A percentile compares a stretch with the other conserved stretches of the same genome.
These are phyloP conservation scores for Ernsta delagoae DNA, from an alignment of 2,888 invertebrate species.

Conservation along the genomic window DNA sequence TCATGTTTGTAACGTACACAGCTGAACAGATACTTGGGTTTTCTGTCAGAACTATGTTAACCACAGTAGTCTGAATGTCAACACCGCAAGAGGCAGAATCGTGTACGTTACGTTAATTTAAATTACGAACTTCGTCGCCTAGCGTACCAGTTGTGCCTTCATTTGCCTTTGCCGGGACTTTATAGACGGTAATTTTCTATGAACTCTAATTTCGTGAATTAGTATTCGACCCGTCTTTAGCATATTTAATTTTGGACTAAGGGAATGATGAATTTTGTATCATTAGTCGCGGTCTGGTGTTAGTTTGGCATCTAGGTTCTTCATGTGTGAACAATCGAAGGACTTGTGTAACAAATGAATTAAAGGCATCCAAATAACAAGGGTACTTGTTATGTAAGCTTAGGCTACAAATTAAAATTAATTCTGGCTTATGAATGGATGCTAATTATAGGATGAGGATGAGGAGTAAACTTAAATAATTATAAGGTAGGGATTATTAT, in stretches of 20 bases:
- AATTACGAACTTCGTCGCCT: slow-evolving; percentile 42
- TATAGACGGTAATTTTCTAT: slow-evolving; percentile 66
- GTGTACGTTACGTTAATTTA: slow-evolving; percentile 23
- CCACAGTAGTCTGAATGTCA: slow-evolving; percentile 38
- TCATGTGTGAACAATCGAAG: slow-evolving; percentile 12
- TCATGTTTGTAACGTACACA: slow-evolving; percentile 41
- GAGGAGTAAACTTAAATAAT: not conserved
- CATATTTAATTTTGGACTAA: slow-evolving; percentile 56
- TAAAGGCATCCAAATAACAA: slow-evolving; percentile 3
- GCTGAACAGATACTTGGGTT: slow-evolving; percentile 31
- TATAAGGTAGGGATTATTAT: not conserved
- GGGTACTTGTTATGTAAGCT: not conserved
- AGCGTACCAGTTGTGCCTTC: slow-evolving; percentile 63
- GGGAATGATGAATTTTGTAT: slow-evolving; percentile 49
- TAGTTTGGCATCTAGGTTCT: slow-evolving; percentile 31
- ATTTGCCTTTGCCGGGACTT: slow-evolving; percentile 62
- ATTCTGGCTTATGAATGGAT: not conserved
- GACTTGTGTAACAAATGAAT: not conserved
- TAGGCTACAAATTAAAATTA: not conserved
- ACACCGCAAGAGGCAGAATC: slow-evolving; percentile 37
- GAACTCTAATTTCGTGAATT: slow-evolving; percentile 66
- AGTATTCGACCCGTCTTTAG: slow-evolving; percentile 55
- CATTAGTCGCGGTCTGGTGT: slow-evolving; percentile 45
- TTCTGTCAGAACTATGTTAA: slow-evolving; percentile 36
- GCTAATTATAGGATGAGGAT: not conserved